Conservation (phyloP, 2,888 invertebrate species). For the Coenonympha arcania region DNA sequence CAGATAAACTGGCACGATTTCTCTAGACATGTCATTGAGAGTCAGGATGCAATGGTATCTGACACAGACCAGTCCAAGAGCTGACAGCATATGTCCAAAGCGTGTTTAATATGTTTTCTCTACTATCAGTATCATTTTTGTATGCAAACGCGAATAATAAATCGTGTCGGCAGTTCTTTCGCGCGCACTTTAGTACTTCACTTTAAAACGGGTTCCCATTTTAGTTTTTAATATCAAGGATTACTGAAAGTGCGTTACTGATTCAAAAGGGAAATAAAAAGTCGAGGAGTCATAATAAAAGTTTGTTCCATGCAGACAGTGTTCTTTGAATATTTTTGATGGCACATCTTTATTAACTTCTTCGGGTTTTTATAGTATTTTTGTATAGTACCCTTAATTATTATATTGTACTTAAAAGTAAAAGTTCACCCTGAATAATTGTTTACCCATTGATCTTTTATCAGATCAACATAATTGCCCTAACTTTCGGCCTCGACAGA, state of each 20-base stretch:
- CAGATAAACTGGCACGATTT: slow-evolving; percentile 52
- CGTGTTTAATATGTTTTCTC: slow-evolving; percentile 15
- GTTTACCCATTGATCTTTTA: too few species aligned
- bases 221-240: slow-evolving; percentile 36
- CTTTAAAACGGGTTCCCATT: slow-evolving; percentile 35
- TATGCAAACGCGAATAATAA: slow-evolving; percentile 23
- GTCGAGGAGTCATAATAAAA: not conserved
- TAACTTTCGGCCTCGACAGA: too few species aligned
- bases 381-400: too few species aligned
- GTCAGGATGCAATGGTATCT: slow-evolving; percentile 40
- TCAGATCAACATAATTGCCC: too few species aligned
- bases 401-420: too few species aligned
- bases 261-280: slow-evolving; percentile 2
- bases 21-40: slow-evolving; percentile 28
- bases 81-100: slow-evolving; percentile 46
- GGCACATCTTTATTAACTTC: too few species aligned
- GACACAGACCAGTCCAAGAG: slow-evolving; percentile 45
- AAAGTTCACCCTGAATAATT: too few species aligned
- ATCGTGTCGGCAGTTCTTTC: slow-evolving; percentile 15
- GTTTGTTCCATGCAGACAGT: too few species aligned
- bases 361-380: too few species aligned
- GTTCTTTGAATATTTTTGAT: too few species aligned
- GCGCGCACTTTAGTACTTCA: slow-evolving; percentile 38
- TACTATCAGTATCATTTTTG: not conserved
- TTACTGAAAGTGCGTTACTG: slow-evolving; percentile 9